Evolutionary conservation across 1,140 invertebrate genomes (phyloP).

Genomic region (Frieseomelitta varia): DNA sequence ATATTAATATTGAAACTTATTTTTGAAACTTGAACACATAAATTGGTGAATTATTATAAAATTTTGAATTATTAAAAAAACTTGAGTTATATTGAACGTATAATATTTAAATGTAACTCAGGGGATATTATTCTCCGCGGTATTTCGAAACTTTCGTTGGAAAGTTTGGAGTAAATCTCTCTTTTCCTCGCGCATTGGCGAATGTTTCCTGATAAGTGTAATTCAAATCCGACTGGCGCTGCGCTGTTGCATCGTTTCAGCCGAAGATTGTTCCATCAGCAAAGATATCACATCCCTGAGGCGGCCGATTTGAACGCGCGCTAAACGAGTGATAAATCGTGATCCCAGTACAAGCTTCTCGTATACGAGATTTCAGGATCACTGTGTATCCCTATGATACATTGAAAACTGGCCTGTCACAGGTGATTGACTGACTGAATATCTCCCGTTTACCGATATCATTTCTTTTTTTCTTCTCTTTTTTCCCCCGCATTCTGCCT

Average conservation of each 20-base stretch:
- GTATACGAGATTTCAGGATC: not conserved
- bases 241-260: not conserved
- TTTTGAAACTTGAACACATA: too few species aligned
- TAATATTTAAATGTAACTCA: too few species aligned
- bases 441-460: slow-evolving; percentile 7
- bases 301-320: not conserved
- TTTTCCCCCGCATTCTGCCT: not conserved
- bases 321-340: slow-evolving; percentile 3
- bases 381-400: slow-evolving; percentile 5
- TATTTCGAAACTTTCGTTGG: too few species aligned
- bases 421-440: not conserved
- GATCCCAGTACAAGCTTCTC: slow-evolving; percentile 2
- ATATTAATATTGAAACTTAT: too few species aligned
- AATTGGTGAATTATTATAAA: too few species aligned
- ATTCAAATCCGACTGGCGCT: too few species aligned
- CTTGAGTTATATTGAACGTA: too few species aligned
- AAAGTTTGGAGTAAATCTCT: too few species aligned
- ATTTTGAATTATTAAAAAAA: too few species aligned
- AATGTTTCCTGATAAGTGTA: not conserved
- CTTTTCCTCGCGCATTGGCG: not conserved
- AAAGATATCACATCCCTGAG: not conserved
- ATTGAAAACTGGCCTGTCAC: slow-evolving; percentile 3
- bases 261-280: not conserved
- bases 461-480: not conserved
- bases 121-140: too few species aligned